Base-by-base conservation (phyloP, 1,140 invertebrate genomes). In the Aethina tumida region DNA sequence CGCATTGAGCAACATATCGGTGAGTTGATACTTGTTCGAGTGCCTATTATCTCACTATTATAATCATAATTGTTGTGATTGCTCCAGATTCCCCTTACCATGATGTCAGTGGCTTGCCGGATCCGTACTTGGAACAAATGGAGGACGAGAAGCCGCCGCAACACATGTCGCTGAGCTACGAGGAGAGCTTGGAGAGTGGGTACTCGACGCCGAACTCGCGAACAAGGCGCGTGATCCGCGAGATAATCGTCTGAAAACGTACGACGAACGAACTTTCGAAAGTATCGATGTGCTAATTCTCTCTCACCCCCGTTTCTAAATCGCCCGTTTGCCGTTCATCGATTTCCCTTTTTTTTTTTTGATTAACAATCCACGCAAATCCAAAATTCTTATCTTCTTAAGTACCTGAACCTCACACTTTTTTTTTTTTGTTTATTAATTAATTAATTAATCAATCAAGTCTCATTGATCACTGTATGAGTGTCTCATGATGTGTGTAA, bases 171-270 rank as follows among this genome's bases (percentile, higher is more conserved):
- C 71, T 91, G 38, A 84, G 84, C 55, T 92, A 90, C 63, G 90
- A 93, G 65, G 88, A 92, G 64, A 88, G 83, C 44, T 71, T 91
- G 8, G 88, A 93, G 63, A 90, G 86, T 30, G 89, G 88, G 5
- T 93, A 91, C 62, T 92, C 88, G 25, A 92, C 88, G 38, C 89
- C 88, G 24, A 93, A 91, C 67, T 88, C 86, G 47, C 77, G 87
- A 54, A 84, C 82, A 49, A 73, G 87, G 36, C 68, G 89, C 58
- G 87, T 94, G 57, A 93, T 94, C 55, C 74, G 89, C 41, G 90
- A 93, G 65, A 93, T 94, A 61, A 93, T 94, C 63, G 90, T 95
- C 58, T 95, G n/a, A 79, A 84, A 38, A 25, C 20, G 7, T 8
- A 8, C n/a, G n/a, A n/a, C n/a, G n/a, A 12, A 35, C 4, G 15